Evolutionary conservation across 1,140 invertebrate species (phyloP), one percentile per base, ranked within the genome.

Genomic region (Ceratoteleas bidentatus): DNA sequence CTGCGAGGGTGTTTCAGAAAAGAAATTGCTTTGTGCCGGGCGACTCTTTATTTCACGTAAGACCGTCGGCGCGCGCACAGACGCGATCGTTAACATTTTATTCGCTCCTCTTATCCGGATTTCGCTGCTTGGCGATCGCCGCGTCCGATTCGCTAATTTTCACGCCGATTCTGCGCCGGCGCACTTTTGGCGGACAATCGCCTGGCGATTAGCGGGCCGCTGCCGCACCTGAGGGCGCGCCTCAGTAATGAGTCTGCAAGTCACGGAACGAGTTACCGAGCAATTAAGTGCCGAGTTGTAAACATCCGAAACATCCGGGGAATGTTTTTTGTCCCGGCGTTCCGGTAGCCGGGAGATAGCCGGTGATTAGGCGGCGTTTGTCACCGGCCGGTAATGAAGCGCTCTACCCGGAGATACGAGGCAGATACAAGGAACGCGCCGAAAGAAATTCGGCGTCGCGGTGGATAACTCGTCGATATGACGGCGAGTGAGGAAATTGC

Each of bases 401-500:
- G 32, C 13, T 40, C n/a, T n/a, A n/a, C n/a, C n/a, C n/a, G n/a
- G n/a, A n/a, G n/a, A n/a, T n/a, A n/a, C n/a, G n/a, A n/a, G n/a
- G n/a, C n/a, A n/a, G n/a, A n/a, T n/a, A n/a, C n/a, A n/a, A n/a
- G 38, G 38, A 33, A n/a, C 36, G 24, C 14, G 14, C n/a, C 6
- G 10, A 47, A 49, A 54, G 13, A 34, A 52, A 69, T 69, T 58
- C 6, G 5, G 1, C 8, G 60, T 60, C 68, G n/a, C 4, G 9
- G 68, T 45, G 47, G 50, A 68, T 57, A 69, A 58, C n/a, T 36
- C 32, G 34, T 13, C n/a, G n/a, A n/a, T n/a, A n/a, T n/a, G n/a
- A n/a, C n/a, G n/a, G n/a, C 53, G 24, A 81, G 77, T 74, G 82
- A 73, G 77, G 61, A 58, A 80, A 80, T 76, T 84, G 85, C 87